A percentile compares a stretch with the other conserved stretches of the same genome.
These are phyloP conservation scores for Ctena decussata DNA, from an alignment of 2,888 invertebrate species.

Conservation along the genomic window DNA sequence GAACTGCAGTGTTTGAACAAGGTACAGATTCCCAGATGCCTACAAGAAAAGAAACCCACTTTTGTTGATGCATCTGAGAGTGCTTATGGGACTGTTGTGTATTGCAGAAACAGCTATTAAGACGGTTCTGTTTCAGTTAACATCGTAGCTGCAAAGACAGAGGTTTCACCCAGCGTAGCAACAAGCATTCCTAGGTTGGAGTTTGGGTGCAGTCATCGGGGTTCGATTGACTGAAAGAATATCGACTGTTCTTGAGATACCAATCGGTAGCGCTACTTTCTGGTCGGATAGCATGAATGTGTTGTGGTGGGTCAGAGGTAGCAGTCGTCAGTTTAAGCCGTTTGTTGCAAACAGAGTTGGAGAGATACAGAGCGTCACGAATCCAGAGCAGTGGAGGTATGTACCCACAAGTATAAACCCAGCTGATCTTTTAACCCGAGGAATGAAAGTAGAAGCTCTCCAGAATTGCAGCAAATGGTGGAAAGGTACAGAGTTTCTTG, in stretches of 20 bases:
- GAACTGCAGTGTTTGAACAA: constrained; percentile 9
- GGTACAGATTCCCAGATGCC: constrained; percentile 50
- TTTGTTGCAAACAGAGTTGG: constrained; percentile 60
- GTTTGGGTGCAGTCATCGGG: background rate
- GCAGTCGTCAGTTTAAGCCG: constrained; percentile 40
- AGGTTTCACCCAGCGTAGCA: constrained; percentile 41
- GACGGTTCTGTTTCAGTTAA: constrained; percentile 5
- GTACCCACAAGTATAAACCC: constrained; percentile 14
- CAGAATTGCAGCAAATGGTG: background rate
- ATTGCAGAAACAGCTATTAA: constrained; percentile 27
- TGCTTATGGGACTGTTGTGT: constrained; percentile 44
- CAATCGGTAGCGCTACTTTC: background rate
- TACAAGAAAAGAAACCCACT: constrained; percentile 6
- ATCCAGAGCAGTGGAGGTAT: constrained; percentile 21
- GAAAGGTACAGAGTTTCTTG: constrained; percentile 18
- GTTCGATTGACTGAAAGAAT: background rate
- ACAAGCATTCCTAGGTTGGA: constrained; percentile 40
- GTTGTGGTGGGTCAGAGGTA: constrained; percentile 43
- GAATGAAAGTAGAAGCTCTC: background rate
- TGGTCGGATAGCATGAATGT: constrained; percentile 18
- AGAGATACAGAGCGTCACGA: constrained; percentile 36
- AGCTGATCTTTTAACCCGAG: background rate
- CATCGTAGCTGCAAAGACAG: constrained; percentile 37
- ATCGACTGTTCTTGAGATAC: background rate
- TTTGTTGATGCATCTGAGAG: constrained; percentile 54